phyloP scores from a whole-genome alignment of 2,797 vertebrate species.

The Nannoperca australis region DNA sequence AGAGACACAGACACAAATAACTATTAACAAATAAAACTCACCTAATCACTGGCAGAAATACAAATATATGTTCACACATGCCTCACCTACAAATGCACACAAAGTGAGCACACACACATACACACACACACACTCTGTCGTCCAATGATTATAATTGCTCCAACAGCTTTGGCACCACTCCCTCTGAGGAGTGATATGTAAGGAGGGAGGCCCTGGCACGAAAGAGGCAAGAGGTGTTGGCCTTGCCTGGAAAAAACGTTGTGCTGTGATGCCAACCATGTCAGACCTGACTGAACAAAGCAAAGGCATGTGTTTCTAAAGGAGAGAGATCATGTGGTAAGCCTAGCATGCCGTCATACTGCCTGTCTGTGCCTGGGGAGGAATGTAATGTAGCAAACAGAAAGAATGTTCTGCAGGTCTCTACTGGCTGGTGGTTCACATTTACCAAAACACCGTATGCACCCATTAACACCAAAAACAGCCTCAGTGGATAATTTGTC shows the following conservation, averaged over 20 bases:
- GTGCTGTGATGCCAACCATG: conserved; percentile 35
- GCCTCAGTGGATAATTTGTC: conserved; percentile 10
- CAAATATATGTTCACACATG: conserved; percentile 3
- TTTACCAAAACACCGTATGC: neutral
- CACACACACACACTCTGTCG: neutral
- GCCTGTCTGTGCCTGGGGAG: conserved; percentile 57
- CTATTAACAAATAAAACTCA: neutral
- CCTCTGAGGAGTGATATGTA: conserved; percentile 6
- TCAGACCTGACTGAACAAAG: conserved; percentile 39
- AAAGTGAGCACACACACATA: conserved; percentile 15
- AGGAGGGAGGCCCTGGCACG: neutral
- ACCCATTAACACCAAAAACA: conserved; percentile 2
- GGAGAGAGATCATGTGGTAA: conserved; percentile 48
- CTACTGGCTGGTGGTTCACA: conserved; percentile 27
- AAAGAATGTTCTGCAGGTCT: conserved; percentile 48
- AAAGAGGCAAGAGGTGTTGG: conserved; percentile 26
- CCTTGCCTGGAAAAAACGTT: conserved; percentile 53
- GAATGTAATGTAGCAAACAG: conserved; percentile 42
- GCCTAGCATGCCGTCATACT: conserved; percentile 46
- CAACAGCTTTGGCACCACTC: conserved; percentile 16
- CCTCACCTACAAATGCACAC: conserved; percentile 2
- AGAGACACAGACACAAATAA: conserved; percentile 28
- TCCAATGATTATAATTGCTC: neutral
- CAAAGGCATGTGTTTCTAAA: conserved; percentile 12
- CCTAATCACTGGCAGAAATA: neutral